Evolutionary conservation across 2,113 vertebrate genomes (phyloP), one percentile per base, ranked within the genome.

Genomic region (Oncorhynchus mykiss): DNA sequence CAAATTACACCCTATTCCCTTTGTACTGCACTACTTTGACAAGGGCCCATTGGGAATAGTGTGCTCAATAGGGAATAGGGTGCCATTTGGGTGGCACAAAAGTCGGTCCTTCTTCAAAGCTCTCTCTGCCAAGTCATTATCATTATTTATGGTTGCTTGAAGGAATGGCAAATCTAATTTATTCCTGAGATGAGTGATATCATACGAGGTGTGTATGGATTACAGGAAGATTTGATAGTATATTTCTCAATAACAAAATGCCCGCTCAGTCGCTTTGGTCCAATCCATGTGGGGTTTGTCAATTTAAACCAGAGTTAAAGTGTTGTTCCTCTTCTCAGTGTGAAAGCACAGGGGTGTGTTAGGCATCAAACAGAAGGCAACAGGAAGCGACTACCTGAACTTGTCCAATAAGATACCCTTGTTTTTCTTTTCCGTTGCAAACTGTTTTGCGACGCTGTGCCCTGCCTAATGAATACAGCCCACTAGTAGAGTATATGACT

Each of bases 121-220:
- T 80, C 39, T 45, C 9, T 45, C 74, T 48, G 77, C 67, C 67
- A 78, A 80, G 88, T 87, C 86, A 91, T 90, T 90, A 92, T 87
- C 82, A 86, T 93, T 90, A 91, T 89, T 93, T 88, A 91, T 91
- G 84, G 78, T 87, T 83, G 83, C 88, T 85, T 64, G 73, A 82
- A 51, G 48, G 65, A 74, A 62, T 49, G 39, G 77, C 16, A 34
- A 71, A 74, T 72, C 75, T 81, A 80, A 87, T 89, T 88, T 82
- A 66, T 76, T 79, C 71, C 51, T 9, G 20, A 83, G 73, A 60
- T 77, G 79, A 83, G 71, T 70, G 79, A 87, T 80, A 25, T 71
- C 51, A 54, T 54, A 18, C 5, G 51, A 67, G 74, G 59, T 67
- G 67, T 76, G 45, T 60, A 24, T 24, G 24, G 68, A 75, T 71